These are phyloP conservation scores for Lottia scabra DNA, from an alignment of 2,888 invertebrate species.

Conservation along the genomic window DNA sequence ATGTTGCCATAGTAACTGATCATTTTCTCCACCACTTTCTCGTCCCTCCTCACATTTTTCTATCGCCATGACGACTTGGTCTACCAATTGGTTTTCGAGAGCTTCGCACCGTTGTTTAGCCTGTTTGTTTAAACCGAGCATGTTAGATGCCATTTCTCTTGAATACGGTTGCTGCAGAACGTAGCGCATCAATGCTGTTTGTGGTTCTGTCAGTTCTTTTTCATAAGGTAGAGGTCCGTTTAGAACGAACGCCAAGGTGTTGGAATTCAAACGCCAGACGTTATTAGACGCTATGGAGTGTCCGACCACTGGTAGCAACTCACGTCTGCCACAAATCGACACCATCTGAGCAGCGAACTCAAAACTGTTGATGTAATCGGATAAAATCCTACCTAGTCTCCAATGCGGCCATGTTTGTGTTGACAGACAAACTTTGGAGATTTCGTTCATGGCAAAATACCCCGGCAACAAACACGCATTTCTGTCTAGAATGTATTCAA, in stretches of 20 bases:
- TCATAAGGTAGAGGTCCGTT: conserved; percentile 89
- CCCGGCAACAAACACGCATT: conserved; percentile 92
- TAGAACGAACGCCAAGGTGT: conserved; percentile 79
- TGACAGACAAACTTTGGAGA: conserved; percentile 88
- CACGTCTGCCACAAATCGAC: conserved; percentile 82
- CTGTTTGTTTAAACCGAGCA: conserved; percentile 92
- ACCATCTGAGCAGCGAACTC: conserved; percentile 95
- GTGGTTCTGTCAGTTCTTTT: conserved; percentile 87
- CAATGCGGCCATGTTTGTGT: conserved; percentile 90
- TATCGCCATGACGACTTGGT: conserved; percentile 91
- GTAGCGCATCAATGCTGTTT: conserved; percentile 87
- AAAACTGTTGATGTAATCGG: conserved; percentile 92
- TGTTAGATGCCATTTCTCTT: conserved; percentile 94
- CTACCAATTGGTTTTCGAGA: conserved; percentile 92
- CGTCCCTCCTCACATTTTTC: conserved; percentile 75
- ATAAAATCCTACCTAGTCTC: conserved; percentile 88
- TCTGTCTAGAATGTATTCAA: conserved; percentile 90
- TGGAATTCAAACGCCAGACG: conserved; percentile 92
- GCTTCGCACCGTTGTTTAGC: conserved; percentile 88
- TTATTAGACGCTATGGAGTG: conserved; percentile 83
- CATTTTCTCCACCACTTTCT: conserved; percentile 43
- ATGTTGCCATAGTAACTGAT: conserved; percentile 81
- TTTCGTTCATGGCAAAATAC: conserved; percentile 95
- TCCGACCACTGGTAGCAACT: conserved; percentile 94
- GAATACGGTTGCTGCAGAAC: conserved; percentile 96